Percentiles rank a stretch among this genome's conserved stretches.
phyloP scores from a whole-genome alignment of 2,797 vertebrate genomes.

The Ammospiza maritima region DNA sequence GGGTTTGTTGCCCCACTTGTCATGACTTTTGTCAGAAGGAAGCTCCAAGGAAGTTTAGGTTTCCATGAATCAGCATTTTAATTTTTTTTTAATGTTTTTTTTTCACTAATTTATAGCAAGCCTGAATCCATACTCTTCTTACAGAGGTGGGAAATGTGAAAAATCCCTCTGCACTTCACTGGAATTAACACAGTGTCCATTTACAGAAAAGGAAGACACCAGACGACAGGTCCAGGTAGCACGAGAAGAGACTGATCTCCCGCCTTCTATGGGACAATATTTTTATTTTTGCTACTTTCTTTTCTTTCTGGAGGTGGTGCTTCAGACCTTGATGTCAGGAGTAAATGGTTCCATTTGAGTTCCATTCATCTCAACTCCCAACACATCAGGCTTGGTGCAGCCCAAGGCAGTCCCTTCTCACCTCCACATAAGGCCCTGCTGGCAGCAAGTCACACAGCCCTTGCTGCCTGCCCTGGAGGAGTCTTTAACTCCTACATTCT shows the following conservation, averaged over 20 bases:
- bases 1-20: neutral
- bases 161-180: neutral
- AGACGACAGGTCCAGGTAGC: neutral
- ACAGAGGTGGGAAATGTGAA: neutral
- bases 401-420: neutral
- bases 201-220: neutral
- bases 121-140: neutral
- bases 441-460: neutral
- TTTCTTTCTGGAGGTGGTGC: neutral
- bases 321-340: neutral
- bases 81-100: fast-evolving
- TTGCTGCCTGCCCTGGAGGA: neutral
- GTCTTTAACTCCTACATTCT: neutral
- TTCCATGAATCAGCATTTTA: neutral
- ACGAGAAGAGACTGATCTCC: neutral
- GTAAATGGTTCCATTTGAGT: neutral
- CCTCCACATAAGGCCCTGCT: fast-evolving
- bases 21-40: neutral
- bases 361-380: neutral
- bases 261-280: neutral
- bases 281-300: neutral
- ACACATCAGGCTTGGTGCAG: fast-evolving
- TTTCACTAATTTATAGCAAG: neutral
- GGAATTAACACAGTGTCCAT: neutral
- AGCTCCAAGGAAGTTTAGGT: neutral